Evolutionary conservation across 2,797 vertebrate species (phyloP).

Genomic region (Acrocephalus scirpaceus): DNA sequence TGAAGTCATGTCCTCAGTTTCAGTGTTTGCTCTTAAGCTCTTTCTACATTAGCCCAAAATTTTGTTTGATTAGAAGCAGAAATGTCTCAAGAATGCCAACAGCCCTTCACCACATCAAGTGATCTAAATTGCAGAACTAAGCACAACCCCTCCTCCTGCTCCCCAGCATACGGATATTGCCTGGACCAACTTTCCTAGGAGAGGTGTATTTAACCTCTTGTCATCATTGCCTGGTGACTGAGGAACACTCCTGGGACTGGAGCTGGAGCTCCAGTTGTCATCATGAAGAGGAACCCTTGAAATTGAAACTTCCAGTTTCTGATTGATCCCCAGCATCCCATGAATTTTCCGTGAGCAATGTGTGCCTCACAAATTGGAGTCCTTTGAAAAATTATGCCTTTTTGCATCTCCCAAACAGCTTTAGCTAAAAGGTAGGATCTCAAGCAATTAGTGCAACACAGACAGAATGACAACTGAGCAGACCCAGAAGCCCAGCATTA

Average conservation of each 20-base stretch:
- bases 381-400: not conserved
- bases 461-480: constrained; percentile 45
- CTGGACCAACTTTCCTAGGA: not conserved
- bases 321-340: not conserved
- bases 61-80: not conserved
- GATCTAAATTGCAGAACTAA: not conserved
- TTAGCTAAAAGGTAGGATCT: constrained; percentile 9
- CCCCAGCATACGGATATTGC: not conserved
- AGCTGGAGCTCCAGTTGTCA: not conserved
- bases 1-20: not conserved
- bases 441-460: constrained; percentile 18
- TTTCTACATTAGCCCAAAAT: not conserved
- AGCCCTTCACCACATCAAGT: not conserved
- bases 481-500: constrained; percentile 17
- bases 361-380: not conserved
- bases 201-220: not conserved
- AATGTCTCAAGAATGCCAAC: not conserved
- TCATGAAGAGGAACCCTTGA: not conserved
- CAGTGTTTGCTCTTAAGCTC: not conserved
- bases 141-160: not conserved
- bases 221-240: not conserved
- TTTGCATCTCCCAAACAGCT: constrained; percentile 31
- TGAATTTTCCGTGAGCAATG: not conserved
- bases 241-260: not conserved
- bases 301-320: not conserved